These are phyloP conservation scores for Muscicapa comitata DNA, from an alignment of 2,797 vertebrate genomes.

Conservation along the genomic window DNA sequence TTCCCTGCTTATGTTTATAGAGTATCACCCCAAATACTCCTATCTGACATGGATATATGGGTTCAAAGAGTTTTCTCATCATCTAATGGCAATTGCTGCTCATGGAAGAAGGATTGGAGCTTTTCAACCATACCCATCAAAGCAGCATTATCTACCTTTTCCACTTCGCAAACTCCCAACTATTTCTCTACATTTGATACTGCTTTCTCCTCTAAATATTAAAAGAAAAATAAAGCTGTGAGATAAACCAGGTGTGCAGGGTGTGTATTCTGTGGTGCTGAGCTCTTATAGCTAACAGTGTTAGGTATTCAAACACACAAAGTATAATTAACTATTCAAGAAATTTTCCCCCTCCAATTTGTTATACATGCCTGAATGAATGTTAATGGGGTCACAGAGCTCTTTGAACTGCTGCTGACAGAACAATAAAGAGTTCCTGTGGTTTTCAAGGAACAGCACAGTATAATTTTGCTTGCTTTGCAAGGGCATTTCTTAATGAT, in stretches of 20 bases:
- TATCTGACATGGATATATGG: neutral
- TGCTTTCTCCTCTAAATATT: neutral
- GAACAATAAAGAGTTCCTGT: slow-evolving; percentile 64
- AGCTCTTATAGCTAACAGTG: neutral
- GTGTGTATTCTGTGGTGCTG: neutral
- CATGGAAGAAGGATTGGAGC: neutral
- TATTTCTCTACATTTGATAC: neutral
- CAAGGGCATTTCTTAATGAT: slow-evolving; percentile 67
- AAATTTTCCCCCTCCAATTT: slow-evolving; percentile 29
- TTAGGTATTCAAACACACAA: slow-evolving; percentile 1
- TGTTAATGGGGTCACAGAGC: slow-evolving; percentile 59
- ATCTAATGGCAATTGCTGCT: neutral
- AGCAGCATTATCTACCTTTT: neutral
- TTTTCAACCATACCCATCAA: neutral
- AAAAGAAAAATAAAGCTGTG: neutral
- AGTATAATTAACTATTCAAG: slow-evolving; percentile 49
- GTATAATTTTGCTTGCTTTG: slow-evolving; percentile 63
- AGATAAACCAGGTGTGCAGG: neutral
- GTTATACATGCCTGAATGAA: slow-evolving; percentile 52
- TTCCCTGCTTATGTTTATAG: neutral
- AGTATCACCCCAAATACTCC: neutral
- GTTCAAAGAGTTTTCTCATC: neutral
- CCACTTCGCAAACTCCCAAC: neutral
- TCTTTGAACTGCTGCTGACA: slow-evolving; percentile 61
- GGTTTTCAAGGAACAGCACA: slow-evolving; percentile 50